phyloP scores from a whole-genome alignment of 2,797 vertebrate genomes.

The Melanotaenia trifasciata region DNA sequence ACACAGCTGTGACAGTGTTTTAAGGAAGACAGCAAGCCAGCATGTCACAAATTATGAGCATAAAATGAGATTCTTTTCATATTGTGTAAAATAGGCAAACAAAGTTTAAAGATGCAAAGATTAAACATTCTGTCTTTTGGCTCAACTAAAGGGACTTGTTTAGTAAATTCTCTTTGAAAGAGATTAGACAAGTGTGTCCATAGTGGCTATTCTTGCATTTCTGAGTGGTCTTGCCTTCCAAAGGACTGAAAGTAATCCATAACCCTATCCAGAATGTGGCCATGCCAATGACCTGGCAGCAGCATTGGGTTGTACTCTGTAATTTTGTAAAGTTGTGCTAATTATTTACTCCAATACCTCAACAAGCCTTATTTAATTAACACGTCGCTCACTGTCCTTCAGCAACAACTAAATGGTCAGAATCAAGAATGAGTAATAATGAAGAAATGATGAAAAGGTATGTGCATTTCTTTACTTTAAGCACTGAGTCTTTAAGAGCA shows the following conservation, averaged over 20 bases:
- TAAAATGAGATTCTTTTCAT: slow-evolving; percentile 27
- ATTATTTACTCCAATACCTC: slow-evolving; percentile 52
- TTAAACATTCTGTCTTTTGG: not conserved
- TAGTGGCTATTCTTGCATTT: not conserved
- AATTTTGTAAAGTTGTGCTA: slow-evolving; percentile 57
- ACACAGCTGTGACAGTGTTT: slow-evolving; percentile 15
- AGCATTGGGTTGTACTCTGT: slow-evolving; percentile 49
- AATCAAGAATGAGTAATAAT: slow-evolving; percentile 8
- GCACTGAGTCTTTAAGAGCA: slow-evolving; percentile 4
- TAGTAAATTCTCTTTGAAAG: slow-evolving; percentile 7
- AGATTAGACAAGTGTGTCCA: slow-evolving; percentile 14
- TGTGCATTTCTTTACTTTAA: slow-evolving; percentile 21
- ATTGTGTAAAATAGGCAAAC: too few species aligned
- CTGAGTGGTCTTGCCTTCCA: not conserved
- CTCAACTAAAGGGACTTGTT: not conserved
- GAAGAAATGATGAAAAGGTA: slow-evolving; percentile 19
- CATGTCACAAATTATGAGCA: slow-evolving; percentile 26
- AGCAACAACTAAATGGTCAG: slow-evolving; percentile 16
- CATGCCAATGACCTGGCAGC: slow-evolving; percentile 31
- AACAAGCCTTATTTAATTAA: slow-evolving; percentile 48
- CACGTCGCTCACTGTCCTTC: slow-evolving; percentile 48
- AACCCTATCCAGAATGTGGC: slow-evolving; percentile 49
- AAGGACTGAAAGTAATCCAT: slow-evolving; percentile 19
- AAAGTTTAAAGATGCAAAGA: too few species aligned
- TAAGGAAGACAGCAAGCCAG: slow-evolving; percentile 1